Conservation (phyloP, 2,113 vertebrate species). For the Antechinus flavipes region DNA sequence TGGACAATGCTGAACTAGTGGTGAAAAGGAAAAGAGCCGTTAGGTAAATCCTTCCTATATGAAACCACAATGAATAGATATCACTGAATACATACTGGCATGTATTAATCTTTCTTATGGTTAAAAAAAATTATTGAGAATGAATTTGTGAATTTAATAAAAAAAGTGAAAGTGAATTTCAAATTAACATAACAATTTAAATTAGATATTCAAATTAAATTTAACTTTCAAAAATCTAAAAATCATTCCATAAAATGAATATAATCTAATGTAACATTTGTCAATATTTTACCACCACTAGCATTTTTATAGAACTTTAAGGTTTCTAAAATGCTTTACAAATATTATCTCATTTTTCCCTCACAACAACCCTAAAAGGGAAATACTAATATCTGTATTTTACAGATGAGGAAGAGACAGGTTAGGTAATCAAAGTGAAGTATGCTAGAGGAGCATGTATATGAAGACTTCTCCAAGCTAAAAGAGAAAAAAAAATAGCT, state of each 20-base stretch:
- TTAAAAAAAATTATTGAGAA: constrained; percentile 58
- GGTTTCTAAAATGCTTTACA: not conserved
- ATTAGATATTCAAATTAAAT: constrained; percentile 54
- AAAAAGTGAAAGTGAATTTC: constrained; percentile 69
- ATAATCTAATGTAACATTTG: constrained; percentile 46
- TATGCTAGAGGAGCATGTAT: not conserved
- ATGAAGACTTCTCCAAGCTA: not conserved
- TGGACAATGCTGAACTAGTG: constrained; percentile 41
- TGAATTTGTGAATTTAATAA: constrained; percentile 71
- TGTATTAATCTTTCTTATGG: constrained; percentile 50
- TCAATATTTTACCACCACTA: not conserved
- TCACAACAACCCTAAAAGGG: not conserved
- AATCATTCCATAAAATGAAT: constrained; percentile 58
- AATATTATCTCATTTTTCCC: not conserved
- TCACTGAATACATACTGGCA: constrained; percentile 30
- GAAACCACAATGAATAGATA: constrained; percentile 30
- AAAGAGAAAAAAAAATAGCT: not conserved
- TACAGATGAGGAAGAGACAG: not conserved
- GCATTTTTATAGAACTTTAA: not conserved
- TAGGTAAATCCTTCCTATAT: constrained; percentile 67
- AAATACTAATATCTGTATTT: not conserved
- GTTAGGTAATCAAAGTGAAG: not conserved
- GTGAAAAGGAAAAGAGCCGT: constrained; percentile 58
- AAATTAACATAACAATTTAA: constrained; percentile 53
- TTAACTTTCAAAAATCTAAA: constrained; percentile 57